Evolutionary conservation across 2,797 vertebrate species (phyloP).

Genomic region (Hybognathus amarus): DNA sequence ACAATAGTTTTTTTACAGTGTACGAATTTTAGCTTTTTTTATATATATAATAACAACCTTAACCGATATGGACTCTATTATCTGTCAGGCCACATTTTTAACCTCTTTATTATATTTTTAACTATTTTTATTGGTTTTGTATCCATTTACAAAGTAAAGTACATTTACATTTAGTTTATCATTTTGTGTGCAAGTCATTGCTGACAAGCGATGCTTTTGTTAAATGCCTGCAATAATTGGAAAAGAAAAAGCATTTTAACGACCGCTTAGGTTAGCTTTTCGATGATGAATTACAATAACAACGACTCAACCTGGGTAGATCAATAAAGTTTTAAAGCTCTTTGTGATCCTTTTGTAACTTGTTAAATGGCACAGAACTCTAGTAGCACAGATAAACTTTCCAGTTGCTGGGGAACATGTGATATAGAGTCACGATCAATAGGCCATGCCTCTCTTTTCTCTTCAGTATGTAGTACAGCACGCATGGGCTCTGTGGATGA

Average conservation of each 20-base stretch:
- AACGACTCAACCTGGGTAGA: not conserved
- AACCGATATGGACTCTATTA: not conserved
- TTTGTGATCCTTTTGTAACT: slow-evolving; percentile 16
- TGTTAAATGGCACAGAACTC: slow-evolving; percentile 1
- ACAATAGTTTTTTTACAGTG: too few species aligned
- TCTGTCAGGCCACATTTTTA: not conserved
- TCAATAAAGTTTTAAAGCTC: slow-evolving; percentile 32
- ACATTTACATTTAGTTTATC: too few species aligned
- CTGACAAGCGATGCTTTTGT: not conserved
- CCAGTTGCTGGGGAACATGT: slow-evolving; percentile 45
- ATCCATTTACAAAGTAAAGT: too few species aligned
- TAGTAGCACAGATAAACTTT: slow-evolving; percentile 4
- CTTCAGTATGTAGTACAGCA: slow-evolving; percentile 55
- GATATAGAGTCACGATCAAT: slow-evolving; percentile 50
- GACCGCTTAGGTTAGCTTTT: not conserved
- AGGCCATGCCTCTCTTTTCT: slow-evolving; percentile 34
- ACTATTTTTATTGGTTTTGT: not conserved
- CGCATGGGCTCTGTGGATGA: slow-evolving; percentile 53
- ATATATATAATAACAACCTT: not conserved
- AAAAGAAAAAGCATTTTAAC: not conserved
- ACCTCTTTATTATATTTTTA: not conserved
- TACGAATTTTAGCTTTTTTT: not conserved
- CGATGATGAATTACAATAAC: not conserved
- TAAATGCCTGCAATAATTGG: not conserved
- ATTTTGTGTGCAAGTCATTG: not conserved